A percentile compares a stretch with the other conserved stretches of the same genome.
Evolutionary conservation across 2,888 invertebrate species (phyloP).

Genomic region (Cephus sareptanus): DNA sequence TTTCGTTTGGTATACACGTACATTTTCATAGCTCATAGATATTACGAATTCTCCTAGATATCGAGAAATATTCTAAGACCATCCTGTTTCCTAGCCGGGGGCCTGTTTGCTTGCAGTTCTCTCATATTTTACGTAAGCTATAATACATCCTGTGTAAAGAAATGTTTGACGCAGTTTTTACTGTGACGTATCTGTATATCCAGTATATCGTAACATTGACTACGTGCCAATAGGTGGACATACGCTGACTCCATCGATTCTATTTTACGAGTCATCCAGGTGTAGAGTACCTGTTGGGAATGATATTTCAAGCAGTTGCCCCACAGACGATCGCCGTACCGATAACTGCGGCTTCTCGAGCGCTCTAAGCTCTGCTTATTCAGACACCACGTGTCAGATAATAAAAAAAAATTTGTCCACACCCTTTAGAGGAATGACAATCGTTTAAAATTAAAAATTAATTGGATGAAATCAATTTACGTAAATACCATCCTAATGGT

Average conservation of each 20-base stretch:
- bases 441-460: neutral
- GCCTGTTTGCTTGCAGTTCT: no score
- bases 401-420: neutral
- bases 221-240: neutral
- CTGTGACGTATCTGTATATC: no score
- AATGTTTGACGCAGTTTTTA: no score
- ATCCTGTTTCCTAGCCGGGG: no score
- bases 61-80: neutral
- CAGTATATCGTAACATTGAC: no score
- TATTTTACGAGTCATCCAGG: neutral
- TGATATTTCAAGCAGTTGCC: neutral
- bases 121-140: no score
- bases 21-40: neutral
- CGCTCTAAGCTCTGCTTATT: neutral
- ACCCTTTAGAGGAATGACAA: neutral
- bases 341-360: neutral
- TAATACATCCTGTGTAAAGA: no score
- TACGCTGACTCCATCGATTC: neutral
- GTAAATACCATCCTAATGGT: neutral
- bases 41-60: neutral
- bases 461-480: neutral
- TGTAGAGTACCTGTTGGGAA: neutral
- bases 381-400: neutral
- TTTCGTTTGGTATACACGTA: neutral
- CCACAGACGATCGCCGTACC: neutral